Evolutionary conservation across 2,113 vertebrate genomes (phyloP), one percentile per base, ranked within the genome.

Genomic region (Azemiops feae): DNA sequence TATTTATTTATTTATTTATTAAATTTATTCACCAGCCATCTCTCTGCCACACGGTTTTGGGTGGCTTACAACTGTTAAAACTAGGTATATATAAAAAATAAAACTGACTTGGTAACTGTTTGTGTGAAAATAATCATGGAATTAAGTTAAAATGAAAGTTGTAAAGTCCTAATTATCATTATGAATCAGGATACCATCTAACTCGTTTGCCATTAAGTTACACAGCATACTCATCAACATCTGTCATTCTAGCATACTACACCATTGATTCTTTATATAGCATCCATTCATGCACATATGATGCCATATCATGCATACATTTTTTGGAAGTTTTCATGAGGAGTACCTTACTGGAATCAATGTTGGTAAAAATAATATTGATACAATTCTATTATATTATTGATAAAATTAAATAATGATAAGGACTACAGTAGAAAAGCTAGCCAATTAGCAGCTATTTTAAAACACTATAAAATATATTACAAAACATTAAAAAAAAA

Each of bases 351-450:
- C n/a, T 54, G n/a, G 5, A 30, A 55, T 4, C 2, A 85, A 89
- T 9, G n/a, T 30, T 55, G 85, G 87, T 7, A n/a, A 91, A 91
- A 74, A 94, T 88, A 93, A 3, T 16, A 3, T 93, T 64, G 53
- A 43, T 81, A 22, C 18, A 74, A 11, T 74, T 53, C 91, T 20
- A 22, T 22, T 94, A 94, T 45, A 89, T 43, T 27, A 4, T 74
- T 8, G 7, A 89, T 81, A 86, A 93, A 95, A 92, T 9, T 4
- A 47, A 34, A n/a, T n/a, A n/a, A 93, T 43, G 88, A 9, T 53
- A 74, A 55, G 43, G 58, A 55, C 10, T 93, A 25, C 34, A 93
- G 60, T 0, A 18, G 1, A 96, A 90, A 96, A 95, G 4, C 1
- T 18, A 88, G 25, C 25, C 91, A 60, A 92, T 92, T 55, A 91